Conservation (phyloP, 2,113 vertebrate genomes). For the Odontesthes bonariensis region DNA sequence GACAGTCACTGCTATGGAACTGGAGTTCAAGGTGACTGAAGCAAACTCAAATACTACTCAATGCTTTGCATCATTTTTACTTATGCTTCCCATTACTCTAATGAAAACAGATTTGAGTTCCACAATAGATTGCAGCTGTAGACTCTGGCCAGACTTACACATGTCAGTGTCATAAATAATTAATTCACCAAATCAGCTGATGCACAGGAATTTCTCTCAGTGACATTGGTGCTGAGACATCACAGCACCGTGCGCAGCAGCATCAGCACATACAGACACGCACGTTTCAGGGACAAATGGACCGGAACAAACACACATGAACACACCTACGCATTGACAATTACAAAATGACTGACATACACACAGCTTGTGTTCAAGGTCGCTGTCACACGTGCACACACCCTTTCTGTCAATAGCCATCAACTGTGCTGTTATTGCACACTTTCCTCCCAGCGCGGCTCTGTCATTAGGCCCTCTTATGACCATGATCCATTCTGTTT, state of each 20-base stretch:
- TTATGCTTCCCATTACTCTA: fast-evolving
- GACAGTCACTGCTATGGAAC: slow-evolving; percentile 94
- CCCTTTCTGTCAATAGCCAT: slow-evolving; percentile 77
- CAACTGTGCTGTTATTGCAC: slow-evolving; percentile 75
- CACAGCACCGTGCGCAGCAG: slow-evolving; percentile 12
- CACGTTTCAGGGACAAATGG: slow-evolving; percentile 23
- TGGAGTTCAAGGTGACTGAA: slow-evolving; percentile 93
- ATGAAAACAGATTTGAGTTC: not conserved
- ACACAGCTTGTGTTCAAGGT: slow-evolving; percentile 71
- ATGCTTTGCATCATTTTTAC: not conserved
- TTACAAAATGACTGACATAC: slow-evolving; percentile 48
- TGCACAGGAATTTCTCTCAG: not conserved
- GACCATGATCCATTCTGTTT: slow-evolving; percentile 78
- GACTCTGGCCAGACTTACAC: not conserved
- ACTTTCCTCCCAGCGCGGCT: slow-evolving; percentile 60
- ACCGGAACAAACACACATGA: slow-evolving; percentile 19
- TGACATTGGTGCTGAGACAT: slow-evolving; percentile 22
- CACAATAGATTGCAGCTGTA: not conserved
- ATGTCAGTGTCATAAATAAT: slow-evolving; percentile 5
- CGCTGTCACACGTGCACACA: slow-evolving; percentile 42
- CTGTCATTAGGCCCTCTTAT: slow-evolving; percentile 72
- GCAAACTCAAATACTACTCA: not conserved
- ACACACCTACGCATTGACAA: slow-evolving; percentile 21
- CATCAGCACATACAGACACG: slow-evolving; percentile 8
- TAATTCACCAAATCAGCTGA: slow-evolving; percentile 5